Evolutionary conservation across 2,888 invertebrate genomes (phyloP).

Genomic region (Diadegma fenestrale): DNA sequence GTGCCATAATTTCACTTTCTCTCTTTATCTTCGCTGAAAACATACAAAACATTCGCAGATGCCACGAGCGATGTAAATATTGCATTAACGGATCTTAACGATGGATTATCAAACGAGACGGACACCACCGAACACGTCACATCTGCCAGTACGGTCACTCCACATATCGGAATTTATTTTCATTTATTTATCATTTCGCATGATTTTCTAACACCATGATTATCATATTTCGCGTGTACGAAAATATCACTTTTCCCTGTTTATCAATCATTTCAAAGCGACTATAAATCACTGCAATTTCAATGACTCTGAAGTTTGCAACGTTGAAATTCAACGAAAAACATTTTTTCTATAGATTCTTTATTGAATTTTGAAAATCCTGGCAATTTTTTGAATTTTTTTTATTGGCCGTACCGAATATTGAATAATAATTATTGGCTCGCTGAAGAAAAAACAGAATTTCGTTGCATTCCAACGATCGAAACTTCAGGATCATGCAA

Average conservation of each 20-base stretch:
- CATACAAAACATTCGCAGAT: constrained; percentile 58
- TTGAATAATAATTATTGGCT: too few relatives aligned
- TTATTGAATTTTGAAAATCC: too few relatives aligned
- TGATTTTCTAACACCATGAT: constrained; percentile 60
- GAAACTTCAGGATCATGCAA: too few relatives aligned
- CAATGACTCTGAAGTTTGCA: too few relatives aligned
- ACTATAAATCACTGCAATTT: constrained; percentile 44
- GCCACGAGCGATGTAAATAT: constrained; percentile 66
- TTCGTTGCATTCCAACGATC: too few relatives aligned
- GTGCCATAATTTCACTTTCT: constrained; percentile 13
- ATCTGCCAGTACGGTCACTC: constrained; percentile 67
- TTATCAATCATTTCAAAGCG: constrained; percentile 23
- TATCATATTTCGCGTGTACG: constrained; percentile 38
- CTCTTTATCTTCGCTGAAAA: constrained; percentile 25
- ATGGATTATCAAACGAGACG: constrained; percentile 69
- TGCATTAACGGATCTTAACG: constrained; percentile 65
- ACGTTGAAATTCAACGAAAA: too few relatives aligned
- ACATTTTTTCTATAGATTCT: too few relatives aligned
- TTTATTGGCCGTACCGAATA: too few relatives aligned
- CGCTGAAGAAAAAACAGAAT: too few relatives aligned
- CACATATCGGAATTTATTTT: constrained; percentile 52
- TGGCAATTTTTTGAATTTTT: too few relatives aligned
- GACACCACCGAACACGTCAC: constrained; percentile 66
- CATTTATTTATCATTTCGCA: constrained; percentile 52
- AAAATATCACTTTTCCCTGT: background rate